Evolutionary conservation across 2,888 invertebrate species (phyloP), one percentile per base, ranked within the genome.

Genomic region (Pyralis farinalis): DNA sequence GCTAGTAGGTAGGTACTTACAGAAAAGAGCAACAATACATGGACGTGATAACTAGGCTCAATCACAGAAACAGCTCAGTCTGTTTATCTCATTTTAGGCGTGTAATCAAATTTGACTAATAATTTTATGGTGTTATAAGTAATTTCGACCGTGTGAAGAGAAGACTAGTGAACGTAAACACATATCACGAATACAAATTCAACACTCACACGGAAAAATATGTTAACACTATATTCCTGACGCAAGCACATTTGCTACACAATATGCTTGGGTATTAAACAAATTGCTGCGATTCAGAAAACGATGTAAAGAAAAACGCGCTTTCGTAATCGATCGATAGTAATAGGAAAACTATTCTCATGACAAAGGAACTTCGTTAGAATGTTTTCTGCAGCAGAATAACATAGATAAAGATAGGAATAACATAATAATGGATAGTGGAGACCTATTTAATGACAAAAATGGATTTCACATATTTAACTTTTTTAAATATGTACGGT

Each of bases 1-100:
- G 4, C 16, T 16, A 16, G 16, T 3, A 10, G 10, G 10, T 25
- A 33, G 44, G 43, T 51, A 90, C 90, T 90, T 65, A 90, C 90
- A 90, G 85, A 63, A 89, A 85, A 49, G 90, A 90, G 69, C 90
- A 90, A 88, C 90, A 90, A 85, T 89, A 89, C 90, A 90, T 90
- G 82, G 88, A 86, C 78, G 80, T 76, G 64, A 60, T 60, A 59
- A 70, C 64, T 60, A 68, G 68, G 60, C 65, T 69, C 52, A 55
- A 52, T 55, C 59, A 57, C 55, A 53, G 59, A 62, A 61, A 59
- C 54, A 55, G 55, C 49, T 58, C 55, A 55, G 55, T 50, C 46
- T 51, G 59, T 65, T 66, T 68, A 69, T 68, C 59, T 71, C 68
- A 70, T 70, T 58, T 59, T 65, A 60, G 49, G 43, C 49, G 44